Conservation (phyloP, 2,797 vertebrate genomes). For the Podarcis lilfordi region DNA sequence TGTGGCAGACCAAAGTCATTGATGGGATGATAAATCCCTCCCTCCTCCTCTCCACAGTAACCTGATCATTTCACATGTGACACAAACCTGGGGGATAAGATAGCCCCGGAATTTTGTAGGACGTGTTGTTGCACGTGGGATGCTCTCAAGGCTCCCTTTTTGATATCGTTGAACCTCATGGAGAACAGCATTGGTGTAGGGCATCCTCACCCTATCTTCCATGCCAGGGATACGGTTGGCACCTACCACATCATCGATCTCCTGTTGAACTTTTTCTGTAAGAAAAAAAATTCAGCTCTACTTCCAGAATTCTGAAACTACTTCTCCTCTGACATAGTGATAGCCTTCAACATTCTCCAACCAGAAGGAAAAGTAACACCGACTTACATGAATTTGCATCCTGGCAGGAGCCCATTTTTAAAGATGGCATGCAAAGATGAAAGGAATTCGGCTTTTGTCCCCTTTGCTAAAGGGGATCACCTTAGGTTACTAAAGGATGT, state of each 20-base stretch:
- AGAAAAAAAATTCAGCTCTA: not conserved
- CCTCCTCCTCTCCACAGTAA: not conserved
- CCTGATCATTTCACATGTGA: not conserved
- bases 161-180: constrained; percentile 39
- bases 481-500: too few relatives aligned
- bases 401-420: too few relatives aligned
- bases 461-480: too few relatives aligned
- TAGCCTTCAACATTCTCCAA: too few relatives aligned
- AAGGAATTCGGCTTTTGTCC: too few relatives aligned
- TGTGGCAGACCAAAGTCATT: too few relatives aligned
- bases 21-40: too few relatives aligned
- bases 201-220: constrained; percentile 34
- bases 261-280: constrained; percentile 41
- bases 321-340: too few relatives aligned
- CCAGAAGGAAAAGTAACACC: too few relatives aligned
- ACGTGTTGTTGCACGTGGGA: constrained; percentile 20
- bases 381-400: too few relatives aligned
- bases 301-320: not conserved
- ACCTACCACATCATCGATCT: constrained; percentile 38
- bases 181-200: constrained; percentile 46
- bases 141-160: not conserved
- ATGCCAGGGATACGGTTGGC: not conserved
- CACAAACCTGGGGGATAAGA: constrained; percentile 36
- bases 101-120: constrained; percentile 29
- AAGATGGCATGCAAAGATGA: too few relatives aligned